phyloP scores from a whole-genome alignment of 2,888 invertebrate genomes.

The Orthosia incerta region DNA sequence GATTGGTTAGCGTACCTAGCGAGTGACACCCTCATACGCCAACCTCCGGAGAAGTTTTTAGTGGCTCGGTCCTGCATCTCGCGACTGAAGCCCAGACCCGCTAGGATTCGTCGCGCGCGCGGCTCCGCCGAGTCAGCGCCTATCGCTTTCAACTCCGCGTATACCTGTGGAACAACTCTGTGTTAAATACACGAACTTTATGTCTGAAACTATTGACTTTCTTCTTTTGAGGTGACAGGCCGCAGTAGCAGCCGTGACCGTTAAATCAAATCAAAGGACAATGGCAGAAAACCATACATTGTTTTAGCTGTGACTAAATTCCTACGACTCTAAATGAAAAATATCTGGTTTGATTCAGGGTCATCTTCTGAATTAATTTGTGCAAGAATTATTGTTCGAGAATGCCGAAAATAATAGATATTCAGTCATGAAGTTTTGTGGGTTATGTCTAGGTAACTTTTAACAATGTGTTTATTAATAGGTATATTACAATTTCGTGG shows the following conservation, averaged over 20 bases:
- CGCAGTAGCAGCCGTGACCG: not conserved
- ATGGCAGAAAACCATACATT: too few relatives aligned
- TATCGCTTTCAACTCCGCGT: constrained; percentile 98
- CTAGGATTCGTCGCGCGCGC: constrained; percentile 97
- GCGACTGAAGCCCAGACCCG: constrained; percentile 98
- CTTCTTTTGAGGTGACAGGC: not conserved
- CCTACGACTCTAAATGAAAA: too few relatives aligned
- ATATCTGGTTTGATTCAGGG: too few relatives aligned
- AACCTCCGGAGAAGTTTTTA: constrained; percentile 98
- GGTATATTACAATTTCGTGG: too few relatives aligned
- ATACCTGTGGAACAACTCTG: constrained; percentile 92
- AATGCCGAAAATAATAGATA: too few relatives aligned
- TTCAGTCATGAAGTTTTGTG: too few relatives aligned
- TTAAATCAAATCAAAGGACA: too few relatives aligned
- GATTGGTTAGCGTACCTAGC: constrained; percentile 90
- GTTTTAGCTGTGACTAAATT: too few relatives aligned
- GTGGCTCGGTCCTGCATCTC: constrained; percentile 97
- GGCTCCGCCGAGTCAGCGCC: constrained; percentile 99
- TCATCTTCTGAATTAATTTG: too few relatives aligned
- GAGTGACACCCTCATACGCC: constrained; percentile 99
- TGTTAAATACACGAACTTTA: not conserved
- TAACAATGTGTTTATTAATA: too few relatives aligned
- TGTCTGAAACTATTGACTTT: not conserved
- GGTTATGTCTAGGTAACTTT: too few relatives aligned
- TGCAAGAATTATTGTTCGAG: too few relatives aligned